A percentile compares a stretch with the other conserved stretches of the same genome.
These are phyloP conservation scores for Chrysomela aeneicollis DNA, from an alignment of 2,888 invertebrate species.

Conservation along the genomic window DNA sequence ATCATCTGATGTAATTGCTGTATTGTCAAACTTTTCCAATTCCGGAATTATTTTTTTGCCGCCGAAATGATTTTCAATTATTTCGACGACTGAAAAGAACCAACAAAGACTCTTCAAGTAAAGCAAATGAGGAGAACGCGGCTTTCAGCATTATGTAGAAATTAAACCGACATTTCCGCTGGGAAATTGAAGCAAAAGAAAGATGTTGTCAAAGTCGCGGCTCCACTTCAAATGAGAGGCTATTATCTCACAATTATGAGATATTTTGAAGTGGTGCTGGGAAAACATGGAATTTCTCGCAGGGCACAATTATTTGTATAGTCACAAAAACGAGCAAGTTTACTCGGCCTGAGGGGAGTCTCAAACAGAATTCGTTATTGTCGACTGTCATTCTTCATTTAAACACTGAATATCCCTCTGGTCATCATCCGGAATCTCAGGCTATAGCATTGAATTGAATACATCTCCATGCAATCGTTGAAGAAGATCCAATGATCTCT, in stretches of 20 bases:
- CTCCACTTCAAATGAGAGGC: background rate
- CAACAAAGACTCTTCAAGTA: slow-evolving; percentile 29
- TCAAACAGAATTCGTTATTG: too few species aligned
- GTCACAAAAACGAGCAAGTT: too few species aligned
- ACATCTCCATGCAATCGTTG: too few species aligned
- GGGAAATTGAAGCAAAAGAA: background rate
- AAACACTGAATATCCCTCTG: too few species aligned
- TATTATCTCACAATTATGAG: slow-evolving; percentile 7
- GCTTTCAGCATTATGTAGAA: slow-evolving; percentile 29
- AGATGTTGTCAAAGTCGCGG: background rate
- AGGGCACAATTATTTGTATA: too few species aligned
- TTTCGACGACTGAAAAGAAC: slow-evolving; percentile 33
- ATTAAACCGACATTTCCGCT: slow-evolving; percentile 27
- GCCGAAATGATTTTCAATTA: slow-evolving; percentile 35
- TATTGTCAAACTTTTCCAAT: slow-evolving; percentile 30
- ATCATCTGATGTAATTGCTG: slow-evolving; percentile 35
- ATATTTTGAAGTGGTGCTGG: background rate
- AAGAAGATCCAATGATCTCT: too few species aligned
- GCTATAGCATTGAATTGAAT: too few species aligned
- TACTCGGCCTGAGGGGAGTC: too few species aligned
- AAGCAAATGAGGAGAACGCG: slow-evolving; percentile 32
- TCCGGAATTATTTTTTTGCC: slow-evolving; percentile 28
- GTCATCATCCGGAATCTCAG: too few species aligned
- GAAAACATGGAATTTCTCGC: background rate
- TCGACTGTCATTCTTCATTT: too few species aligned